Percentiles rank a stretch among this genome's conserved stretches.
Conservation (phyloP, 2,797 vertebrate genomes). For the Spinus olivaceus region DNA sequence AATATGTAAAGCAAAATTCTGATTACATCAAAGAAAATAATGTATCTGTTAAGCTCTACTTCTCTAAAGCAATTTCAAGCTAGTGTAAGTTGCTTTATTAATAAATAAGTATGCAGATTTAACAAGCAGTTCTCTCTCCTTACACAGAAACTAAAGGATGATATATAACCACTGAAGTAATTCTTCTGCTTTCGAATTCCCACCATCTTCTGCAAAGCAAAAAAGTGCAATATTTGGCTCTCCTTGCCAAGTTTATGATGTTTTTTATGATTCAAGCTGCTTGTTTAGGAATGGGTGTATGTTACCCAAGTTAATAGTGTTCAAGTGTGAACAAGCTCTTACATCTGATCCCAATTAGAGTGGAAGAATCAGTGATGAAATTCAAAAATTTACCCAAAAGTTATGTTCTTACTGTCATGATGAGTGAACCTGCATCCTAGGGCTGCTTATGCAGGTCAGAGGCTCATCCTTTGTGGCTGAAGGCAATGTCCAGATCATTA, state of each 20-base stretch:
- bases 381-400: not conserved
- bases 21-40: constrained; percentile 25
- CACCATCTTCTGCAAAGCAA: constrained; percentile 43
- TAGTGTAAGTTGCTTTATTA: constrained; percentile 10
- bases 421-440: not conserved
- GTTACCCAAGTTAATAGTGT: not conserved
- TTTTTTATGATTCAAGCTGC: not conserved
- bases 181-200: constrained; percentile 52
- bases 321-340: not conserved
- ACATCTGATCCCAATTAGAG: not conserved
- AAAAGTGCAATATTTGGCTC: not conserved
- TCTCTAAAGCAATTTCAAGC: constrained; percentile 3
- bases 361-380: not conserved
- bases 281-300: not conserved
- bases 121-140: not conserved
- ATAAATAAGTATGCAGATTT: constrained; percentile 33
- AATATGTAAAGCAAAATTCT: not conserved
- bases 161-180: constrained; percentile 31
- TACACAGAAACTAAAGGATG: constrained; percentile 38
- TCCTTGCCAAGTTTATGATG: not conserved
- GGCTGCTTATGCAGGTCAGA: not conserved
- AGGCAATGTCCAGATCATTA: not conserved
- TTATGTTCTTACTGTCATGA: not conserved
- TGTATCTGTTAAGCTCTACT: not conserved
- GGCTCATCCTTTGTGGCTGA: not conserved